A percentile compares a stretch with the other conserved stretches of the same genome.
Conservation (phyloP, 1,140 invertebrate species). For the Ceratina japonica region DNA sequence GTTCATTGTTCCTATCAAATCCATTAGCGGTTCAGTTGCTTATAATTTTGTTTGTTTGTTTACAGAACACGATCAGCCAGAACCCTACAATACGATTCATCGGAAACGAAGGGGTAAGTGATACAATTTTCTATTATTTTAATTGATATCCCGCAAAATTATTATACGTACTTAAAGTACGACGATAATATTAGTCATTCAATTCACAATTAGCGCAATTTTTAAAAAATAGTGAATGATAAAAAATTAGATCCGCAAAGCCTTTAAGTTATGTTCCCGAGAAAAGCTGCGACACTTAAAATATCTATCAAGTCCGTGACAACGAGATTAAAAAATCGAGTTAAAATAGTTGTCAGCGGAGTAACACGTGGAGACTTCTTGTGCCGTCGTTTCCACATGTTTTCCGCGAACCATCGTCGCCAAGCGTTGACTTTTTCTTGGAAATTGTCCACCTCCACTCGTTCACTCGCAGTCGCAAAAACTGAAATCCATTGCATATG, state of each 20-base stretch:
- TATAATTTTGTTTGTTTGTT: constrained; percentile 75
- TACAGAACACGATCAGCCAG: constrained; percentile 85
- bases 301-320: not conserved
- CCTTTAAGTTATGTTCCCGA: not conserved
- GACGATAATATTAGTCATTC: too few relatives aligned
- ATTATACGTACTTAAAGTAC: too few relatives aligned
- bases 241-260: not conserved
- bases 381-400: not conserved
- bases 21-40: not conserved
- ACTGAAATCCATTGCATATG: not conserved
- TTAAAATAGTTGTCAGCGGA: constrained; percentile 1
- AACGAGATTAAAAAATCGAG: constrained; percentile 4
- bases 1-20: too few relatives aligned
- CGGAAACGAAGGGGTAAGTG: constrained; percentile 91
- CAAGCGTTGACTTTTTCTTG: not conserved
- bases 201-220: too few relatives aligned
- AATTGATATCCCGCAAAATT: too few relatives aligned
- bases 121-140: constrained; percentile 9
- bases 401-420: constrained; percentile 21
- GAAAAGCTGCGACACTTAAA: constrained; percentile 47
- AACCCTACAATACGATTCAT: constrained; percentile 90
- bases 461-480: not conserved
- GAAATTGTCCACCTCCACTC: constrained; percentile 1
- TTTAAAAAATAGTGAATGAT: not conserved
- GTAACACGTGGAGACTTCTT: not conserved